phyloP scores from a whole-genome alignment of 2,113 vertebrate species.

The Cricetomys ansorgei region DNA sequence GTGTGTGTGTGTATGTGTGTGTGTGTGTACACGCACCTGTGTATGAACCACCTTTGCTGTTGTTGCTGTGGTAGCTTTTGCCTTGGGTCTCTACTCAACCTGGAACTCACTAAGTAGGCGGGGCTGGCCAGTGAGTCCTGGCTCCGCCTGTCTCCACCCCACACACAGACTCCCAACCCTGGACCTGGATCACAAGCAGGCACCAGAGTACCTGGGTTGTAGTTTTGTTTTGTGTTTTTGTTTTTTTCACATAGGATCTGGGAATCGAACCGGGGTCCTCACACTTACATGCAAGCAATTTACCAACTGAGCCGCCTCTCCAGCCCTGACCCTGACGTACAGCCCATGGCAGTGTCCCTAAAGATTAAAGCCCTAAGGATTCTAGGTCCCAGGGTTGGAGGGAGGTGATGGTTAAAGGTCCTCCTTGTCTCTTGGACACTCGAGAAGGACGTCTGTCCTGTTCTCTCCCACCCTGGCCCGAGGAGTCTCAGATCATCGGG shows the following conservation, averaged over 20 bases:
- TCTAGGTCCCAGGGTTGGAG: not conserved
- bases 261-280: not conserved
- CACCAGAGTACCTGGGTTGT: not conserved
- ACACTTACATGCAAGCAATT: not conserved
- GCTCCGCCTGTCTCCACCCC: not conserved
- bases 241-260: not conserved
- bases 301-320: not conserved
- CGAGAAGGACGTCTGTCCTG: not conserved
- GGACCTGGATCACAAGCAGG: not conserved
- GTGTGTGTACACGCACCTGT: no score
- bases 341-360: not conserved
- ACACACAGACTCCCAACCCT: no score
- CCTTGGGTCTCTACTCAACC: not conserved
- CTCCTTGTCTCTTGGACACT: not conserved
- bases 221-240: no score
- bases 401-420: not conserved
- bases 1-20: no score
- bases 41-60: not conserved
- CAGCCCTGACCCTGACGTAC: not conserved
- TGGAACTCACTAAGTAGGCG: not conserved
- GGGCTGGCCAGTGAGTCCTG: not conserved
- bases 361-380: not conserved
- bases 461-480: not conserved
- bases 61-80: not conserved
- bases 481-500: not conserved